phyloP scores from a whole-genome alignment of 2,888 invertebrate species.

The Aphidius colemani region DNA sequence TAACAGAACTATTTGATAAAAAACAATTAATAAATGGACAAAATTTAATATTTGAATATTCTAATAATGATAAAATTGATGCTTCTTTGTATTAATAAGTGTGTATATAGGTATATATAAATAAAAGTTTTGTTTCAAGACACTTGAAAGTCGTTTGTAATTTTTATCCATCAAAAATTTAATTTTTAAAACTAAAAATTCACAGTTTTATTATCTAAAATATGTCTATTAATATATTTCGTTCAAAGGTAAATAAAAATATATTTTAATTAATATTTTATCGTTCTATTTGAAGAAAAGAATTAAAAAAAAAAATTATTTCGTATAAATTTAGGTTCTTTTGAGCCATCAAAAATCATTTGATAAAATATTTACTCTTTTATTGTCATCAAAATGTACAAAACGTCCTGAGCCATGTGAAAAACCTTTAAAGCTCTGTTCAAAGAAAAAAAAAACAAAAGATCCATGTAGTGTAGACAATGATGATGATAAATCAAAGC shows the following conservation, averaged over 20 bases:
- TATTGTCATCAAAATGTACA: conserved; percentile 10
- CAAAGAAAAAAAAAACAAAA: neutral
- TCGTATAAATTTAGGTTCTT: neutral
- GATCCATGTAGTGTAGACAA: no score
- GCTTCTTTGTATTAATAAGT: conserved; percentile 41
- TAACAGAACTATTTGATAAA: conserved; percentile 63
- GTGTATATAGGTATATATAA: conserved; percentile 8
- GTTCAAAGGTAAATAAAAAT: neutral
- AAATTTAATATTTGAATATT: conserved; percentile 68
- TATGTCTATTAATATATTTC: no score
- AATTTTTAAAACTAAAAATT: neutral
- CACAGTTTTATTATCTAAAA: neutral
- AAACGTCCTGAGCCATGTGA: neutral
- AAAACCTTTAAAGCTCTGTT: neutral
- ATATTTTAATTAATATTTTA: neutral
- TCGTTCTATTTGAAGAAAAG: neutral
- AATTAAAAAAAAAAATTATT: neutral
- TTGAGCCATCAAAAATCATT: neutral
- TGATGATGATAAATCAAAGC: no score
- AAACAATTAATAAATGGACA: conserved; percentile 69
- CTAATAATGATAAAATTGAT: conserved; percentile 42
- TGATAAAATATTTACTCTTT: neutral
- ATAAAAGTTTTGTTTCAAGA: neutral
- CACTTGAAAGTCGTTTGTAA: neutral
- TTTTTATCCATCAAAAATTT: neutral